Evolutionary conservation across 2,888 invertebrate genomes (phyloP), one percentile per base, ranked within the genome.

Genomic region (Macrosiphum euphorbiae): DNA sequence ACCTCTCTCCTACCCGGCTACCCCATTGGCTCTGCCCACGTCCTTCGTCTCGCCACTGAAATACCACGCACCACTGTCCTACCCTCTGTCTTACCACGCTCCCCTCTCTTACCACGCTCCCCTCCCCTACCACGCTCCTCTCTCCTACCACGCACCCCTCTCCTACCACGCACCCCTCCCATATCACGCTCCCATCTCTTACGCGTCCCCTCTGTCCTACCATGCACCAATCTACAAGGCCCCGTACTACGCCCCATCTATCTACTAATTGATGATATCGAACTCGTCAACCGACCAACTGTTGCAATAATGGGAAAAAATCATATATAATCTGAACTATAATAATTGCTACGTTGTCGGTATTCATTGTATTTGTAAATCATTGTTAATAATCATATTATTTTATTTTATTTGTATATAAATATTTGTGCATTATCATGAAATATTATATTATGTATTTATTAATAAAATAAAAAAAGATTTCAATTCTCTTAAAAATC

Each of bases 151-250:
- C 61, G 85, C 90, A 10, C 93, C 93, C 0, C 16, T 93, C 1
- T 47, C 93, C 5, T 93, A 93, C 16, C 93, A 93, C 24, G 85
- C 93, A 90, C n/a, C 58, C 93, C 93, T 93, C n/a, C 58, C 93
- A 52, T 93, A 90, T 11, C 90, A 88, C 52, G 55, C 92, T 44
- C 92, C 13, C 92, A 88, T 11, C 67, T 92, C 90, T 20, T 92
- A 88, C 52, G 55, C 92, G 1, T 44, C 92, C 13, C 92, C 92
- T 11, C 67, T 92, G 50, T 52, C 93, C n/a, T 94, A 90, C 87
- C 93, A 89, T 41, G 90, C 93, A 20, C 85, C 93, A 8, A 61
- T 94, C 35, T 94, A 94, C 90, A 90, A 94, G 90, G 90, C 94
- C n/a, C 90, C 94, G 26, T 90, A 87, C 61, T 90, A 41, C 85